Base-by-base conservation (phyloP, 1,140 invertebrate species). In the Lasioglossum albipes region DNA sequence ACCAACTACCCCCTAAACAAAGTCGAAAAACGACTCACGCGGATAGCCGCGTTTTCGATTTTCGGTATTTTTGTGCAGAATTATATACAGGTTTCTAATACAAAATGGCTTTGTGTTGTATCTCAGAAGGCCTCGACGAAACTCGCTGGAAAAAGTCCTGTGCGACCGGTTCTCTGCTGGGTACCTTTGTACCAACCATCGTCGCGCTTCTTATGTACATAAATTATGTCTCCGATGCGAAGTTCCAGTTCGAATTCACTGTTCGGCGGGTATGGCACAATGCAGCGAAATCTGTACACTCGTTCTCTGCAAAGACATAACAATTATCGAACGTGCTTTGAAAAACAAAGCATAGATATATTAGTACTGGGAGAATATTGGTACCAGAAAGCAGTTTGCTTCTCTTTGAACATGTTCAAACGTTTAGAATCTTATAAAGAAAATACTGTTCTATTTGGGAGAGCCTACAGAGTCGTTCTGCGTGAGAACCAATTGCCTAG, bases 151-250 rank as follows among this genome's bases (percentile, higher is more conserved):
- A 99, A 99, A 3, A 99, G 94, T 9, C 98, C 98, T 2, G 97
- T 98, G 85, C 97, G 96, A 20, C 98, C 97, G 3, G 97, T 98
- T 66, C 97, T 94, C 88, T 98, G 96, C 84, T 97, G 95, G 1
- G 97, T 98, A 7, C 98, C 98, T 91, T 99, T 99, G 91, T 97
- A 98, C 98, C 98, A 99, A 18, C 98, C 98, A 89, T 99, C 98
- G 41, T 98, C 97, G 57, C 97, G 95, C 91, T 98, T 98, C 85
- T 97, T 97, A 89, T 97, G 97, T 6, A 99, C 97, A 87, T 97
- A 96, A 74, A 99, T 97, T 70, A 99, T 96, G 89, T 99, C 98
- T 36, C 97, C 97, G 22, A 98, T 95, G 82, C 97, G 96, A 2
- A 99, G 93, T 90, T 98, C 97, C 80, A 99, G 88, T 91, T 98